phyloP scores from a whole-genome alignment of 2,797 vertebrate genomes.

The Eptatretus atami region DNA sequence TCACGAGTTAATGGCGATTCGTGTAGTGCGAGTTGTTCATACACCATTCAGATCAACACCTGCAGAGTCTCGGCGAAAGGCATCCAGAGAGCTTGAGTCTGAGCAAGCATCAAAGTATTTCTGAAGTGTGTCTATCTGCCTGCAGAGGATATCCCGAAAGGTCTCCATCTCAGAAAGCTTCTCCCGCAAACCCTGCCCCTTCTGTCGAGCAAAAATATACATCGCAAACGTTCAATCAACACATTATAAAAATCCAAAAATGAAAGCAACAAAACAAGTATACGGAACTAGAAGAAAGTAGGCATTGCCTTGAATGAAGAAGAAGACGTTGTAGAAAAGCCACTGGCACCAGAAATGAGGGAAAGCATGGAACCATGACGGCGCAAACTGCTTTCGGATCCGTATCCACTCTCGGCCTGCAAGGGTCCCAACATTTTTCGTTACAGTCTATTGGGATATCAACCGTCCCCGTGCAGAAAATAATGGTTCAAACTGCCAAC shows the following conservation, averaged over 20 bases:
- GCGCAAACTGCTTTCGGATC: slow-evolving; percentile 64
- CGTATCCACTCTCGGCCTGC: slow-evolving; percentile 73
- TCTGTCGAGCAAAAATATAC: slow-evolving; percentile 23
- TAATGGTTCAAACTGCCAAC: no score
- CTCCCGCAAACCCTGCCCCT: slow-evolving; percentile 68
- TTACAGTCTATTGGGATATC: no score
- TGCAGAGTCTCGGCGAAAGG: slow-evolving; percentile 42
- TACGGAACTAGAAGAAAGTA: neutral
- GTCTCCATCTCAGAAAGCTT: slow-evolving; percentile 96
- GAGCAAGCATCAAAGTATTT: slow-evolving; percentile 75
- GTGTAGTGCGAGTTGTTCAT: no score
- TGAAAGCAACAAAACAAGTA: no score
- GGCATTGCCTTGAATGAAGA: slow-evolving; percentile 67
- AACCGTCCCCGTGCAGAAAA: no score
- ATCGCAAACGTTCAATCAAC: neutral
- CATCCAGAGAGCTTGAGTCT: slow-evolving; percentile 54
- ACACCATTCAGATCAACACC: no score
- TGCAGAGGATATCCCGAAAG: slow-evolving; percentile 76
- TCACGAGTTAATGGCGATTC: no score
- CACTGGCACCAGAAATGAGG: slow-evolving; percentile 68
- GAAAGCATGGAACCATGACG: slow-evolving; percentile 82
- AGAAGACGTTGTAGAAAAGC: slow-evolving; percentile 66
- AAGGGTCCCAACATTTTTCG: neutral
- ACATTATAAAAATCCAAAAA: no score
- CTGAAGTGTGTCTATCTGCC: slow-evolving; percentile 85